Conservation (phyloP, 2,797 vertebrate genomes). For the Lacerta viridis region DNA sequence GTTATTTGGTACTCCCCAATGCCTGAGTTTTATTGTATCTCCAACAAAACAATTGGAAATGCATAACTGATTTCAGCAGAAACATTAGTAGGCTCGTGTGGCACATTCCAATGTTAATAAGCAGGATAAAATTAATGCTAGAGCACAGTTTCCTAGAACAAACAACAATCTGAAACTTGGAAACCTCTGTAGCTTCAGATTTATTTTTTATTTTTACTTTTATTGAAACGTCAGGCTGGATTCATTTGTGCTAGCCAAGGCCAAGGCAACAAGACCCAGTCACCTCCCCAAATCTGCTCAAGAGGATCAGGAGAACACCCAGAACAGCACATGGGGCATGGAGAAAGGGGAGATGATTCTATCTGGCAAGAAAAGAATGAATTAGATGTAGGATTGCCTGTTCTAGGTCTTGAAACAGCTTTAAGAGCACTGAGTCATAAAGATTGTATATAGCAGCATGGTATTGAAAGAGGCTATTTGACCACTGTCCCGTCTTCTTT, state of each 20-base stretch:
- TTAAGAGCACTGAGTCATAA: not conserved
- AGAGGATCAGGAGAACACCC: no score
- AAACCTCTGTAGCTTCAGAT: no score
- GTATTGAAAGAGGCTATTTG: not conserved
- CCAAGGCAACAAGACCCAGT: no score
- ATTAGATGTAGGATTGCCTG: not conserved
- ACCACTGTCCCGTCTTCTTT: not conserved
- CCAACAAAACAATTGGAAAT: not conserved
- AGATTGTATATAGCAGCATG: not conserved
- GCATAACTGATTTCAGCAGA: not conserved
- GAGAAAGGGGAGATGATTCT: no score
- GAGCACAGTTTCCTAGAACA: slow-evolving; percentile 44
- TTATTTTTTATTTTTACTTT: no score
- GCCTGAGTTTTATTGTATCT: not conserved
- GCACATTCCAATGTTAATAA: slow-evolving; percentile 58
- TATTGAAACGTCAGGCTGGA: no score
- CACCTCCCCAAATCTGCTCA: no score
- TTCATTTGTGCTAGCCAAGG: no score
- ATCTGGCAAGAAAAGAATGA: no score
- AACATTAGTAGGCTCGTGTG: not conserved
- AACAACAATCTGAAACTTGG: slow-evolving; percentile 30
- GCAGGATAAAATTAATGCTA: slow-evolving; percentile 55
- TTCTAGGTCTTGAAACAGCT: not conserved
- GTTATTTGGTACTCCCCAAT: not conserved
- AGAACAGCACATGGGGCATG: no score